Conservation (phyloP, 2,113 vertebrate genomes). For the Dinomys branickii region DNA sequence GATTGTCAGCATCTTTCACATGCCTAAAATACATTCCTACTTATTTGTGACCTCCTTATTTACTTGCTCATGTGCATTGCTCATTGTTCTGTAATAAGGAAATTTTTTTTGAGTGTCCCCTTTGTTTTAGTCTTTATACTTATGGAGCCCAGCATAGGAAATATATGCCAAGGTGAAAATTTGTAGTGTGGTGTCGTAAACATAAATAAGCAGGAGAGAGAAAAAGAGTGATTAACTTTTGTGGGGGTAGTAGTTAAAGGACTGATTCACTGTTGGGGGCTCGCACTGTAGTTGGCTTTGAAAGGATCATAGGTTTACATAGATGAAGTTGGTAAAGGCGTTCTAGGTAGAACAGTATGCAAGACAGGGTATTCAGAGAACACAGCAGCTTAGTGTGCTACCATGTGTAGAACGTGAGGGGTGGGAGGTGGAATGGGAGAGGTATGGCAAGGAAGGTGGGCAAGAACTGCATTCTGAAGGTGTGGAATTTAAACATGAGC, state of each 20-base stretch:
- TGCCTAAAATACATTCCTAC: neutral
- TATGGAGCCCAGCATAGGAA: neutral
- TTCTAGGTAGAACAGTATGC: neutral
- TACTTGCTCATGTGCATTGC: neutral
- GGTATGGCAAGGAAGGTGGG: neutral
- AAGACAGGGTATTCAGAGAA: neutral
- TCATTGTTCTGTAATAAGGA: neutral
- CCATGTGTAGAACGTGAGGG: neutral
- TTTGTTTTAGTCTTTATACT: neutral
- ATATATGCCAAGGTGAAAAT: neutral
- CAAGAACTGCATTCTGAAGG: neutral
- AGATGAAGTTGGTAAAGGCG: neutral
- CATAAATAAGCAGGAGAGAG: neutral
- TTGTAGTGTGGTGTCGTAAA: neutral
- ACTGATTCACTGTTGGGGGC: neutral
- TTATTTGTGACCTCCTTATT: neutral
- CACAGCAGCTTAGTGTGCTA: neutral
- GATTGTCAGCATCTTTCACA: neutral
- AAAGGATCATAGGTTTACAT: neutral
- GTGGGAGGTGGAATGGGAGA: neutral
- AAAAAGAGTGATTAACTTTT: neutral
- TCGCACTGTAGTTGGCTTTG: neutral
- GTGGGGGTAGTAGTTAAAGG: neutral
- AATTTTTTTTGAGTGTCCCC: neutral
- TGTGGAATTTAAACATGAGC: neutral